Base-by-base conservation (phyloP, 2,888 invertebrate genomes). In the Caenorhabditis japonica region DNA sequence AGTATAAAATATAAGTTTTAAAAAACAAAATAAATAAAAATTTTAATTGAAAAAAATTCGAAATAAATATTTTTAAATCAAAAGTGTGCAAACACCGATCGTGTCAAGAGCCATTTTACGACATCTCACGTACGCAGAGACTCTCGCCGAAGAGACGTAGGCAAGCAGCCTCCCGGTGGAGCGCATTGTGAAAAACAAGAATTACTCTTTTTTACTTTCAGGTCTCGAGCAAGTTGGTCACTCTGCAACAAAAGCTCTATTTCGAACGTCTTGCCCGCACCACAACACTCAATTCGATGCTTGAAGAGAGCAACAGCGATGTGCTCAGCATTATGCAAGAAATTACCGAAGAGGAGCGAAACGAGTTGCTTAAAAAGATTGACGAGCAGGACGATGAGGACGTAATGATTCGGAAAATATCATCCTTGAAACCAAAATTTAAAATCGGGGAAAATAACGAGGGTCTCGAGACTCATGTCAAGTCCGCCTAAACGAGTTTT, bases 201-300 rank as follows among this genome's bases (percentile, higher is more conserved):
- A n/a, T n/a, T n/a, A n/a, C n/a, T n/a, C 1, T 25, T 34, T 58
- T 17, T 25, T 12, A 15, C 21, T 30, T 68, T 41, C 47, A 80
- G 80, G 81, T 81, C 15, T 80, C 81, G 12, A 58, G 51, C 53
- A 81, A 81, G 56, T 44, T 81, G 19, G 64, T 81, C 13, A 56
- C 62, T 1, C 72, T 80, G 10, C 77, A 81, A 27, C 81, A 81
- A 36, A 77, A 80, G 51, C 55, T 79, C 25, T 81, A 81, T 68
- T 81, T 64, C 36, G 77, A 81, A 43, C 55, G 80, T 15, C 56
- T 81, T n/a, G 71, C 71, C 33, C 52, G 78, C 21, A 80, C 76
- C 5, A 81, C 81, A 8, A 78, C 81, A 1, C 33, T 81, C n/a
- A 66, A 66, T 53, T 21, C 44, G 0, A 53, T 69, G 49, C 19